Evolutionary conservation across 2,113 vertebrate genomes (phyloP), one percentile per base, ranked within the genome.

Genomic region (Colinus virginianus): DNA sequence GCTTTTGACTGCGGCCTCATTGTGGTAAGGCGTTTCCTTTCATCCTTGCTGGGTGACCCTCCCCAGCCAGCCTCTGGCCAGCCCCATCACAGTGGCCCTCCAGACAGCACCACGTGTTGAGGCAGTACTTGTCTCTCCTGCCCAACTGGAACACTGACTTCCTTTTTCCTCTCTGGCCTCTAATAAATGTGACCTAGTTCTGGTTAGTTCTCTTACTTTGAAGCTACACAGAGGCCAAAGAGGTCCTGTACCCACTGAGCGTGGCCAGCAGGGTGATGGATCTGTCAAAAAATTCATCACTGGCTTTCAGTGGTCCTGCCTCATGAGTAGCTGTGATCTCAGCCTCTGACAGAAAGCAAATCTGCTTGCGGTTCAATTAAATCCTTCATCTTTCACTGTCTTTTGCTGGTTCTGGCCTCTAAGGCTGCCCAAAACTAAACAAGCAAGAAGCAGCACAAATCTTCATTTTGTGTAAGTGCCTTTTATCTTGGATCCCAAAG

Each of bases 11-110:
- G 91, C 1, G 1, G 75, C 61, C 7, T 6, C 95, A 88, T 78
- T 96, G 94, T 96, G 93, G 95, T 92, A 56, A 79, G 81, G 92
- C 85, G 69, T 95, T 97, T 98, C 96, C 95, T 91, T 93, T 80
- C 79, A 85, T 66, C 93, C 94, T 84, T 90, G 94, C 96, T 97
- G 97, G 94, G 88, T 97, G 96, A 97, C 95, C 70, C 15, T 90
- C 94, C 94, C 96, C 96, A 92, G 61, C 20, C 25, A 84, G 95
- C 91, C 59, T 42, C 36, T 2, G 2, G 95, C 89, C 97, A 95
- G 86, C 76, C 87, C 94, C 70, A 89, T 45, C 93, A 81, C 83
- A 85, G 84, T 93, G 55, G 91, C 91, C 77, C 78, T 97, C 84
- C 93, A 25, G 93, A 84, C 92, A 83, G 55, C 74, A 20, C 42